A percentile compares a stretch with the other conserved stretches of the same genome.
phyloP scores from a whole-genome alignment of 2,888 invertebrate species.

The Orchesellides sinensis region DNA sequence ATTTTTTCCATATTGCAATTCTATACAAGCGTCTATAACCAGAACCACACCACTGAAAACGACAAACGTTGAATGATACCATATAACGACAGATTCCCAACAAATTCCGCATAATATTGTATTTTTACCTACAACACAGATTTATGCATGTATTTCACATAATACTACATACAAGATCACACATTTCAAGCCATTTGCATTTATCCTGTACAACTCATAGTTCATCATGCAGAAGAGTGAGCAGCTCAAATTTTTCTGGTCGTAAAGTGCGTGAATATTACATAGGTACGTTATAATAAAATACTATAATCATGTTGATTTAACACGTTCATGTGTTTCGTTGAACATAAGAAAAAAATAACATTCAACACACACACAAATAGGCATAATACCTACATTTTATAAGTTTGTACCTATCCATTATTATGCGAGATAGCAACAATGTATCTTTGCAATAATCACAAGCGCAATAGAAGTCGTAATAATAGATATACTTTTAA shows the following conservation, averaged over 20 bases:
- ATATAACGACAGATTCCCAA: constrained; percentile 1
- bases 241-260: neutral
- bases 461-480: neutral
- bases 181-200: too few species aligned
- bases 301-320: neutral
- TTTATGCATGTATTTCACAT: too few species aligned
- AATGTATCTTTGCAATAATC: neutral
- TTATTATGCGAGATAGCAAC: neutral
- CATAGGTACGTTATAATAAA: too few species aligned
- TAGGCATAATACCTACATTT: neutral
- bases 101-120: neutral
- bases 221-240: neutral
- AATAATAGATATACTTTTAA: neutral
- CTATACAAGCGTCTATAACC: too few species aligned
- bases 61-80: neutral
- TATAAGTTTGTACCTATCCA: neutral
- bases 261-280: constrained; percentile 24
- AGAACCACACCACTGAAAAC: too few species aligned
- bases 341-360: neutral
- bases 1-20: neutral
- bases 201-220: too few species aligned
- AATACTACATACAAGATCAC: neutral
- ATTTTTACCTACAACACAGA: too few species aligned
- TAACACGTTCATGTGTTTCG: neutral
- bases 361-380: neutral